These are phyloP conservation scores for Pangasius macronema DNA, from an alignment of 2,797 vertebrate species.

Conservation along the genomic window DNA sequence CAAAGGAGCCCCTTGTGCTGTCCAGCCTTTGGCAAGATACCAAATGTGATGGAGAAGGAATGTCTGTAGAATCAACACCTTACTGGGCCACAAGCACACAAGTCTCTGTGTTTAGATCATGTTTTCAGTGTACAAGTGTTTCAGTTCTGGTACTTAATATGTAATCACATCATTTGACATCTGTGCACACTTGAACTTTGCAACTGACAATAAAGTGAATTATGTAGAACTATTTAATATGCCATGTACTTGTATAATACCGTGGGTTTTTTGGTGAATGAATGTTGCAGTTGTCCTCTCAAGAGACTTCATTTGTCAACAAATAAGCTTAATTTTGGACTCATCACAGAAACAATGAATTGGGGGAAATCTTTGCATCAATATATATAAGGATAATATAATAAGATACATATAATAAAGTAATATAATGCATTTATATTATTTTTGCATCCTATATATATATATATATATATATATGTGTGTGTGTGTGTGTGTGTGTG, in stretches of 20 bases:
- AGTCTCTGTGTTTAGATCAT: not conserved
- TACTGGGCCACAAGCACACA: not conserved
- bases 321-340: not conserved
- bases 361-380: not conserved
- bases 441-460: no score
- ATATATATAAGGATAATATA: no score
- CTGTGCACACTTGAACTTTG: not conserved
- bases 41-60: conserved; percentile 28
- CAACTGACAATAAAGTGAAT: not conserved
- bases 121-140: not conserved
- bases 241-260: not conserved
- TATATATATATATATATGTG: no score
- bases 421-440: no score
- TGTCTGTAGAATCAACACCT: conserved; percentile 12
- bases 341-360: not conserved
- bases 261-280: not conserved
- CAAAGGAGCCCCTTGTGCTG: conserved; percentile 29
- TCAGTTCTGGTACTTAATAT: not conserved
- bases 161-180: not conserved
- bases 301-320: not conserved
- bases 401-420: no score
- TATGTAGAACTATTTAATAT: not conserved
- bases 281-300: not conserved
- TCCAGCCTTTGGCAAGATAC: conserved; percentile 22
- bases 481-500: no score